Base-by-base conservation (phyloP, 2,888 invertebrate species). In the Scaptomyza caliginosa region DNA sequence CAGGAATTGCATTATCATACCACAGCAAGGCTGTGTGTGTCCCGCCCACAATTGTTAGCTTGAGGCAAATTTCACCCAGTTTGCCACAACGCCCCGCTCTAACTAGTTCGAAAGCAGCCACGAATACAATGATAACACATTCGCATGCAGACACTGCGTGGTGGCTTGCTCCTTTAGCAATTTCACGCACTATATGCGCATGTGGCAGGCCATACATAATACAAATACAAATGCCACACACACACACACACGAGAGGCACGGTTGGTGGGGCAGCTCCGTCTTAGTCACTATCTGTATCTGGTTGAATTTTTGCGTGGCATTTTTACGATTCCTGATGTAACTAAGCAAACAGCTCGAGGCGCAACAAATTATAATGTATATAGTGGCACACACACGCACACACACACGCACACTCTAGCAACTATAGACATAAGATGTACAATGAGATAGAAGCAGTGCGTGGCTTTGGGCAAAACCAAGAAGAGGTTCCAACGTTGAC, bases 361-460 rank as follows among this genome's bases (percentile, higher is more conserved):
- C 81, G 66, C 59, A 84, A 67, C 75, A 86, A 86, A 82, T 86
- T 86, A 82, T 84, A 84, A 80, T 86, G 69, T 74, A 70, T 66
- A 76, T 77, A 70, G 70, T 74, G 68, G 67, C 70, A 66, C 13
- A 55, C 42, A 43, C 24, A 21, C 28, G 40, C 46, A 26, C 40
- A 62, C 13, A 38, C 46, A 45, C 21, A n/a, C 38, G 39, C 8
- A 43, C 24, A 28, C 11, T n/a, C n/a, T 55, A 28, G 19, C 19
- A 52, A 51, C 60, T 72, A 60, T 63, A 71, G 74, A 57, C 56
- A 63, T 34, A 39, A 71, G 30, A 50, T 38, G 50, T 55, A 21
- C 51, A 39, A 42, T 21, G 40, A 65, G 65, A 70, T 56, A 75
- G 58, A 58, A 52, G 39, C 46, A 64, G 50, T 67, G 68, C 54